phyloP scores from a whole-genome alignment of 2,113 vertebrate genomes.

The Gymnobelideus leadbeateri region DNA sequence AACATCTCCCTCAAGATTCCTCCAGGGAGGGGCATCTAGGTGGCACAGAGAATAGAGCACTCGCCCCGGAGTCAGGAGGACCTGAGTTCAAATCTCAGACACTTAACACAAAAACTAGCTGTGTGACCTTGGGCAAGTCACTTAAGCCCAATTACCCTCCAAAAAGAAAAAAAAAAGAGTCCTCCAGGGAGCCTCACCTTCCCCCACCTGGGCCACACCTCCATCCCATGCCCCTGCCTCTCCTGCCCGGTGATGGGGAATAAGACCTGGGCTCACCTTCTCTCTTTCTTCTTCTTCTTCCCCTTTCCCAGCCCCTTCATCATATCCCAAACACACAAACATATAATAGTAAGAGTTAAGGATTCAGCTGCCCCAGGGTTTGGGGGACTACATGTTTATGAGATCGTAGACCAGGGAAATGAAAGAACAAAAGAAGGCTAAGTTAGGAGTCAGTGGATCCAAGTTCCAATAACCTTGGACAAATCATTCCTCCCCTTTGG shows the following conservation, averaged over 20 bases:
- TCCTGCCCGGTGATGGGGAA: background rate
- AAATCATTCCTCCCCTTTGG: background rate
- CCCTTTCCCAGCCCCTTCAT: too few species aligned
- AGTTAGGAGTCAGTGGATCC: slow-evolving; percentile 33
- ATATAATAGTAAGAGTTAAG: background rate
- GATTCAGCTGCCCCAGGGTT: background rate
- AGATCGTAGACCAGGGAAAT: background rate
- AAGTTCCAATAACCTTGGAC: slow-evolving; percentile 29
- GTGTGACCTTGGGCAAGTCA: too few species aligned
- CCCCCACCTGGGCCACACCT: background rate
- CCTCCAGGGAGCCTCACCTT: background rate
- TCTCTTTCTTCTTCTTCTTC: background rate
- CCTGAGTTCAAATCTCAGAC: too few species aligned
- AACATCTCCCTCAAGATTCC: background rate
- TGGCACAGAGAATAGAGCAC: too few species aligned
- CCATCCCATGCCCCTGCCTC: background rate
- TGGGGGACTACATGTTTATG: background rate
- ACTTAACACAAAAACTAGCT: too few species aligned
- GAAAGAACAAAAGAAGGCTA: background rate
- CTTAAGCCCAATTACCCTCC: too few species aligned
- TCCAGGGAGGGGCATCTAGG: too few species aligned
- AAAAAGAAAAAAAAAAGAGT: too few species aligned
- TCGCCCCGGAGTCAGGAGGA: too few species aligned
- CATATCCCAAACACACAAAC: background rate
- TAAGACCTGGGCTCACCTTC: background rate